These are phyloP conservation scores for Zaprionus obscuricornis DNA, from an alignment of 2,888 invertebrate species.

Conservation along the genomic window DNA sequence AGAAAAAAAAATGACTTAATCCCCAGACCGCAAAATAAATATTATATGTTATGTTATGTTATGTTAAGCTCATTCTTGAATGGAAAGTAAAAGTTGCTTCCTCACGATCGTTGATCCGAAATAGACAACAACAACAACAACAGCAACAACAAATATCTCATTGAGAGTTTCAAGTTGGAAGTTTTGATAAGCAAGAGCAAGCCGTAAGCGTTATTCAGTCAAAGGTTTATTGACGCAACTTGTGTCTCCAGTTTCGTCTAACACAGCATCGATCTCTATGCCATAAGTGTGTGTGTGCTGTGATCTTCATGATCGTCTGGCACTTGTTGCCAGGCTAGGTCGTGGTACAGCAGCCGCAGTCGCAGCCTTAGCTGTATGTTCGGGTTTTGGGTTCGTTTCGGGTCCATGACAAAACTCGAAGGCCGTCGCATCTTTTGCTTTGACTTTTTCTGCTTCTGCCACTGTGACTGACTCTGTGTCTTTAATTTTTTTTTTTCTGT, in stretches of 20 bases:
- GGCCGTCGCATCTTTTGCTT: constrained; percentile 61
- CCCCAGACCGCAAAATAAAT: constrained; percentile 7
- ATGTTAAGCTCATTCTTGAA: constrained; percentile 56
- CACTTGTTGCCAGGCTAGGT: constrained; percentile 57
- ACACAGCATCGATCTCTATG: constrained; percentile 19
- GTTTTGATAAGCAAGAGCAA: constrained; percentile 59
- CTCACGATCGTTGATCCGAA: constrained; percentile 53
- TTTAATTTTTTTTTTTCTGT: constrained; percentile 19
- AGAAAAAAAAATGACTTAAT: constrained; percentile 67
- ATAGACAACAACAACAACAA: constrained; percentile 16
- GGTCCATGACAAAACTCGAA: constrained; percentile 63
- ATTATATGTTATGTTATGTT: no score
- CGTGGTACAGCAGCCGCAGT: no score
- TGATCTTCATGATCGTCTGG: constrained; percentile 44
- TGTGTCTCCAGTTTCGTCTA: constrained; percentile 24
- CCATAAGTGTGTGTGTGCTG: constrained; percentile 8
- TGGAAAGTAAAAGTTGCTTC: constrained; percentile 70
- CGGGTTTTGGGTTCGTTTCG: constrained; percentile 30
- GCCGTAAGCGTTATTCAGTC: constrained; percentile 62
- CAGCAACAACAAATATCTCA: constrained; percentile 35
- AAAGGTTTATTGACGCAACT: constrained; percentile 72
- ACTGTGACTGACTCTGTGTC: constrained; percentile 18
- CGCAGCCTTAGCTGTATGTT: no score
- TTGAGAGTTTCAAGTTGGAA: constrained; percentile 37
- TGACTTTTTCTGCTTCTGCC: constrained; percentile 5